These are phyloP conservation scores for Philereme transversata DNA, from an alignment of 2,888 invertebrate species.

Conservation along the genomic window DNA sequence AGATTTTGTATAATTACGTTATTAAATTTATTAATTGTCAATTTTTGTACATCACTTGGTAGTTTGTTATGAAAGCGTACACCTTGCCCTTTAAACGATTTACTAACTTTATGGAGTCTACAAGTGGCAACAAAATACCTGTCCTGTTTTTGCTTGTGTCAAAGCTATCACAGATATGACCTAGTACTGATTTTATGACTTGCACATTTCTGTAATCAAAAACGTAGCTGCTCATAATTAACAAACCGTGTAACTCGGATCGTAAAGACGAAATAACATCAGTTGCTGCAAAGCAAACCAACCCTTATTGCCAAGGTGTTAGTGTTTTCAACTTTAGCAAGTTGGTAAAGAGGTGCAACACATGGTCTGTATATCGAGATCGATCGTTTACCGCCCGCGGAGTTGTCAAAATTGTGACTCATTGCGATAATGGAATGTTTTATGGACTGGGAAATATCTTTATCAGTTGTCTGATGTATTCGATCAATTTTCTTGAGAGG, in stretches of 20 bases:
- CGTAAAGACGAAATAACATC: conserved; percentile 13
- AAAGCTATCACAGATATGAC: not conserved
- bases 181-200: not conserved
- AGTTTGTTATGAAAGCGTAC: too few species aligned
- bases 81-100: too few species aligned
- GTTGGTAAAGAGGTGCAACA: conserved; percentile 15
- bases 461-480: conserved; percentile 11
- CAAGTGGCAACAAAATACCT: too few species aligned
- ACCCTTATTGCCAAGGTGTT: conserved; percentile 1
- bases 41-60: too few species aligned
- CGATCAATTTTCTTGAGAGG: conserved; percentile 10
- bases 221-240: conserved; percentile 15
- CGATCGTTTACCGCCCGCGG: conserved; percentile 24
- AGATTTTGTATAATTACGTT: too few species aligned
- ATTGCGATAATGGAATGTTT: conserved; percentile 25
- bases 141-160: too few species aligned
- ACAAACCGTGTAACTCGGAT: conserved; percentile 21
- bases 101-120: too few species aligned
- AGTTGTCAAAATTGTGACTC: conserved; percentile 30
- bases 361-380: conserved; percentile 23
- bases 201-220: conserved; percentile 10
- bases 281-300: not conserved
- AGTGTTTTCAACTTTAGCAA: not conserved
- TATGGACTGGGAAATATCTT: conserved; percentile 26
- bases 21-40: too few species aligned